These are phyloP conservation scores for Rutilus rutilus DNA, from an alignment of 2,113 vertebrate genomes.

Conservation along the genomic window DNA sequence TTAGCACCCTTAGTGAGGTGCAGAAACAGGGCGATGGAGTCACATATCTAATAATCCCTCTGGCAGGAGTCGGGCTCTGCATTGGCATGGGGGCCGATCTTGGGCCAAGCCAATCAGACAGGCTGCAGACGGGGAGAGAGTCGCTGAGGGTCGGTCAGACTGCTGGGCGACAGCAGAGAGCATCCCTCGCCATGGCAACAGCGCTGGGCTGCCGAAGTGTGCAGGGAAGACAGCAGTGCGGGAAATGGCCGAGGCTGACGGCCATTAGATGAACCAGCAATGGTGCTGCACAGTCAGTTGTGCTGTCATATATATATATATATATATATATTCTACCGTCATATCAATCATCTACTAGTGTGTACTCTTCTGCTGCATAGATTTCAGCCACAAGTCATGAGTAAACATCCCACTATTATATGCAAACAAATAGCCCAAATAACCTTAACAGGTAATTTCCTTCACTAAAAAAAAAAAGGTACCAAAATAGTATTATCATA, in stretches of 20 bases:
- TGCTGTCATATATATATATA: not conserved
- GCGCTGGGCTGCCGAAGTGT: slow-evolving; percentile 59
- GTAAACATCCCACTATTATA: not conserved
- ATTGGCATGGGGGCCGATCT: slow-evolving; percentile 58
- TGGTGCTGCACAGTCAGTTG: not conserved
- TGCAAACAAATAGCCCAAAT: not conserved
- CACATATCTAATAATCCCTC: slow-evolving; percentile 60
- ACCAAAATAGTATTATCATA: too few species aligned
- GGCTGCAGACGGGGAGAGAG: slow-evolving; percentile 69
- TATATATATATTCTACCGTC: too few species aligned
- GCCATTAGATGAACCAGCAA: slow-evolving; percentile 31
- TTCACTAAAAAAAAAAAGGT: not conserved
- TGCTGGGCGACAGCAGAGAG: slow-evolving; percentile 72
- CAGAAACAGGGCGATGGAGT: slow-evolving; percentile 27
- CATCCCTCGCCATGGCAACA: slow-evolving; percentile 76
- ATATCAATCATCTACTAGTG: not conserved
- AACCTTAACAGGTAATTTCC: not conserved
- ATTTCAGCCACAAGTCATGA: not conserved
- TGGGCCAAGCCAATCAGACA: slow-evolving; percentile 62
- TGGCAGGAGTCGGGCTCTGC: slow-evolving; percentile 49
- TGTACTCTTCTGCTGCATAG: not conserved
- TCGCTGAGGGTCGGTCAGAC: slow-evolving; percentile 67
- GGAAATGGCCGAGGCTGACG: slow-evolving; percentile 50
- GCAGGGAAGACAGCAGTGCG: slow-evolving; percentile 43
- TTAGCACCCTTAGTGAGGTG: slow-evolving; percentile 61